Conservation (phyloP, 1,140 invertebrate species). For the Temnothorax curvispinosus region DNA sequence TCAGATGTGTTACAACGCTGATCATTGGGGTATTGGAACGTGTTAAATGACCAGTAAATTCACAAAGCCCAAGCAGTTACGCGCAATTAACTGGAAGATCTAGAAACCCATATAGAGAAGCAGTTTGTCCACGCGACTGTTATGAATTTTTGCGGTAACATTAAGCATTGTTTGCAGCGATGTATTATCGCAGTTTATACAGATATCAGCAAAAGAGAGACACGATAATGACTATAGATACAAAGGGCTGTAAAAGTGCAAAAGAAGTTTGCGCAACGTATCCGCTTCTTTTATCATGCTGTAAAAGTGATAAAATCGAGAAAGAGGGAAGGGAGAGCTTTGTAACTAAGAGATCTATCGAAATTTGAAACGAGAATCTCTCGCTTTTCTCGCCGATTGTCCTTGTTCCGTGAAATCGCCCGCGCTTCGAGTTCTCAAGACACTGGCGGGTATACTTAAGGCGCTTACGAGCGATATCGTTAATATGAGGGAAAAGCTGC, state of each 20-base stretch:
- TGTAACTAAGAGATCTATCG: slow-evolving; percentile 30
- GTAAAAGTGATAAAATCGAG: slow-evolving; percentile 38
- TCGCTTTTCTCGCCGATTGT: slow-evolving; percentile 47
- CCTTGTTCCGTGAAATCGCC: slow-evolving; percentile 43
- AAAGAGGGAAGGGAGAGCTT: not conserved
- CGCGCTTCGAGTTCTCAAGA: not conserved
- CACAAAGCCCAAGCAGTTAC: slow-evolving; percentile 7
- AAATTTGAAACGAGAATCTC: slow-evolving; percentile 55
- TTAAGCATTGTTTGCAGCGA: not conserved
- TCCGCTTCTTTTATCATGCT: not conserved
- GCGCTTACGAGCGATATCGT: not conserved
- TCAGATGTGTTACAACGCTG: not conserved
- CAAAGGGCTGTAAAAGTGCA: slow-evolving; percentile 34
- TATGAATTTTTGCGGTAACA: not conserved
- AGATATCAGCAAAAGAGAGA: not conserved
- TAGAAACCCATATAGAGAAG: not conserved
- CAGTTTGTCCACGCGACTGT: not conserved
- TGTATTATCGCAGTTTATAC: not conserved
- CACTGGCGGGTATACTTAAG: not conserved
- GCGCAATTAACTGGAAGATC: slow-evolving; percentile 22
- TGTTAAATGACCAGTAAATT: slow-evolving; percentile 17
- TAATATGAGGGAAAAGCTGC: not conserved
- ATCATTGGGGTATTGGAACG: not conserved
- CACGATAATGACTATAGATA: not conserved
- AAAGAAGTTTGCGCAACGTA: not conserved